phyloP scores from a whole-genome alignment of 2,797 vertebrate genomes.

The Crenichthys baileyi region DNA sequence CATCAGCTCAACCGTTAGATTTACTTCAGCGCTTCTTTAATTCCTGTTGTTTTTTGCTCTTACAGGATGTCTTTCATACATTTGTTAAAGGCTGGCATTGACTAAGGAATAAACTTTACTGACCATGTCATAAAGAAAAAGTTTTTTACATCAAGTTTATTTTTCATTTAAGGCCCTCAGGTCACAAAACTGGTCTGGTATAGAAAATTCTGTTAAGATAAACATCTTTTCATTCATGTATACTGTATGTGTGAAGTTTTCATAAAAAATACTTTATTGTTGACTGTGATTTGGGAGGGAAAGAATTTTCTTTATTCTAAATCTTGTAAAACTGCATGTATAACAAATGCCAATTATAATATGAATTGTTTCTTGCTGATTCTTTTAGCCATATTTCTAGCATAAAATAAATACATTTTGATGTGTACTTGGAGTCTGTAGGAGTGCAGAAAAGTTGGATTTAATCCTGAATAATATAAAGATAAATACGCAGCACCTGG shows the following conservation, averaged over 20 bases:
- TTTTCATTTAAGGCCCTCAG: slow-evolving; percentile 36
- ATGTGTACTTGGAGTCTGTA: too few relatives aligned
- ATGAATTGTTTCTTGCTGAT: too few relatives aligned
- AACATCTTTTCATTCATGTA: not conserved
- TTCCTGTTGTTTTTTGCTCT: slow-evolving; percentile 14
- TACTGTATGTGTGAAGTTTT: not conserved
- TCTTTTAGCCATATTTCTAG: too few relatives aligned
- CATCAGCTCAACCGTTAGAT: slow-evolving; percentile 78
- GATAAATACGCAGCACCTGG: too few relatives aligned
- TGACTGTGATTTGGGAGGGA: not conserved
- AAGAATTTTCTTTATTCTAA: too few relatives aligned
- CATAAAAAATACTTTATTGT: not conserved
- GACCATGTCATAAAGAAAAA: slow-evolving; percentile 32
- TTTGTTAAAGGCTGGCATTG: slow-evolving; percentile 32
- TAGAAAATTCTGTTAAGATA: slow-evolving; percentile 1
- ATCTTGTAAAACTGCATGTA: too few relatives aligned
- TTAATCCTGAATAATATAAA: too few relatives aligned
- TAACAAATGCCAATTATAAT: too few relatives aligned
- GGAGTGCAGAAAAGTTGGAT: too few relatives aligned
- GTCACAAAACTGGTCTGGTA: slow-evolving; percentile 36
- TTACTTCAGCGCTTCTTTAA: slow-evolving; percentile 71
- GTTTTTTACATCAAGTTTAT: slow-evolving; percentile 36
- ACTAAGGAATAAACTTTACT: slow-evolving; percentile 26
- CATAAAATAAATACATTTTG: too few relatives aligned
- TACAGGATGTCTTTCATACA: slow-evolving; percentile 12